phyloP scores from a whole-genome alignment of 2,888 invertebrate genomes.

The Aphidoletes aphidimyza region DNA sequence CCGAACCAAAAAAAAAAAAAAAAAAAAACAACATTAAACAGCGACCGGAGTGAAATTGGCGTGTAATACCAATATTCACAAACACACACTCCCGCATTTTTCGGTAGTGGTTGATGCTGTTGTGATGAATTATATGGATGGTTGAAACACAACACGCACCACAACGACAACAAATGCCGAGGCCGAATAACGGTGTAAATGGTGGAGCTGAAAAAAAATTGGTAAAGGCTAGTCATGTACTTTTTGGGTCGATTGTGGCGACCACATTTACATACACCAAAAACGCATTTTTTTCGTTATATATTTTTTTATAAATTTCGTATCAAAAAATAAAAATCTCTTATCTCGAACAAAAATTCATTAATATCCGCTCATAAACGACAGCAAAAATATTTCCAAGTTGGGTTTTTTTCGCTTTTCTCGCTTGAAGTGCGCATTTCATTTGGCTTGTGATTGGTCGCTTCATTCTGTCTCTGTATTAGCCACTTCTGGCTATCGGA shows the following conservation, averaged over 20 bases:
- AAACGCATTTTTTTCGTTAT: neutral
- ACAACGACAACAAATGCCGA: conserved; percentile 1
- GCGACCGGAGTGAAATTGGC: conserved; percentile 49
- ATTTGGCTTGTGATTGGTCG: conserved; percentile 16
- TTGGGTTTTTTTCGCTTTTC: too few species aligned
- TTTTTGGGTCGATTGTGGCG: neutral
- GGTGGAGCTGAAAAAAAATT: neutral
- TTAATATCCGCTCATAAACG: conserved; percentile 53
- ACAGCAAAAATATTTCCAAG: conserved; percentile 45
- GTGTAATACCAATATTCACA: conserved; percentile 41
- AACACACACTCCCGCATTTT: neutral
- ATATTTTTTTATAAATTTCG: conserved; percentile 34
- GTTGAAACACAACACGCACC: conserved; percentile 12
- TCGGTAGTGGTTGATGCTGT: neutral
- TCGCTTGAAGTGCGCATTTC: neutral
- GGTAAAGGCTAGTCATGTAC: neutral
- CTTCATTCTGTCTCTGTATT: neutral
- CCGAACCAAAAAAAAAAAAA: conserved; percentile 40
- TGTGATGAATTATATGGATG: conserved; percentile 46
- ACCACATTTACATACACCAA: neutral
- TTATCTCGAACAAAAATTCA: conserved; percentile 43
- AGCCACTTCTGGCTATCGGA: neutral
- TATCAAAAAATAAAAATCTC: conserved; percentile 53
- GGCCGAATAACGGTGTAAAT: neutral
- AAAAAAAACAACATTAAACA: conserved; percentile 46